Base-by-base conservation (phyloP, 2,888 invertebrate species). In the Pterostichus madidus region DNA sequence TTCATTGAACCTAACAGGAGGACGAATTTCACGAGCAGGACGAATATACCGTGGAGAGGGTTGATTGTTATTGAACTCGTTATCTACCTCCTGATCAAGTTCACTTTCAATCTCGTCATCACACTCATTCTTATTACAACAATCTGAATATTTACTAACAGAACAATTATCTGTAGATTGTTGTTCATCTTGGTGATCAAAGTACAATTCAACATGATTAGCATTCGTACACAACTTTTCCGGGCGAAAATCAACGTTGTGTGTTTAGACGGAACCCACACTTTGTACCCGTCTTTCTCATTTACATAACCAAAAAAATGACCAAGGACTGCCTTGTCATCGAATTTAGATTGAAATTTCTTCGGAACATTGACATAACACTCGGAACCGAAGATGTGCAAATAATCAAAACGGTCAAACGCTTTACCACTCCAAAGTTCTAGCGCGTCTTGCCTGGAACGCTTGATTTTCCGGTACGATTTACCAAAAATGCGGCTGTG, bases 241-340 rank as follows among this genome's bases (percentile, higher is more conserved):
- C 10, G 82, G 83, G 24, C 78, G 71, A 77, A 84, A 84, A 75
- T 83, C 82, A 76, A 84, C 84, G 32, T 84, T 59, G 32, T 64
- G 77, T 35, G 68, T 71, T 83, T 80, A 13, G 80, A 80, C 24
- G 84, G 83, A 7, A 81, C 35, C 84, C 84, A 84, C 5, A 84
- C 79, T 68, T 49, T 79, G 71, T 83, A 84, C 1, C 83, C 82
- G 39, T 84, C 84, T 77, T 83, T 83, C 6, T 84, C 68, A 10
- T 88, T 87, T 77, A 86, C 86, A 68, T 89, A 89, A 5, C 88
- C 89, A 78, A 81, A 56, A 39, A 73, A 53, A 31, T 87, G 85
- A 46, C 86, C 78, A 73, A 86, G 84, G 5, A 84, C 83, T 79
- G 87, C 84, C 78, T 89, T 89, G 3, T 86, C 77, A 84, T 88